phyloP scores from a whole-genome alignment of 1,140 invertebrate genomes.

The Neuroterus valhalla region DNA sequence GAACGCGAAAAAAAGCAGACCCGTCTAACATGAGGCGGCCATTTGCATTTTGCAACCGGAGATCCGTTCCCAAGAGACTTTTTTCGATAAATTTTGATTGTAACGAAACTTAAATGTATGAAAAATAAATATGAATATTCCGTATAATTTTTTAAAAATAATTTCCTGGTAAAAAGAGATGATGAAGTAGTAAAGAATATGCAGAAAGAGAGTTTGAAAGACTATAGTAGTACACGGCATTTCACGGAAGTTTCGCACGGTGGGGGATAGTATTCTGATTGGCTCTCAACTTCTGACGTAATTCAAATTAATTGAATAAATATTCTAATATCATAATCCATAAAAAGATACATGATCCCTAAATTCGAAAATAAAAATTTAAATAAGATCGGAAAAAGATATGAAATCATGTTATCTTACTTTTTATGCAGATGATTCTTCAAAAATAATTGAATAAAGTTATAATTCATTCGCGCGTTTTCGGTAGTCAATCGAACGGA shows the following conservation, averaged over 20 bases:
- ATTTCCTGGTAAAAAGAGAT: no score
- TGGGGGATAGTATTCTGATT: no score
- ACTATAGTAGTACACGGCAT: constrained; percentile 13
- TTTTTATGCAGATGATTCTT: no score
- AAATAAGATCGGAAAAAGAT: background rate
- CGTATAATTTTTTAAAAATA: background rate
- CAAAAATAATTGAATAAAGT: no score
- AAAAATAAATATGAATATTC: background rate
- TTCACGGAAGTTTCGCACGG: background rate
- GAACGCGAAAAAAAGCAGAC: constrained; percentile 46
- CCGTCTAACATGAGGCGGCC: constrained; percentile 54
- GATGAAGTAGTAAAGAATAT: background rate
- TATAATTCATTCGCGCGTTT: no score
- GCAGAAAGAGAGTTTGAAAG: background rate
- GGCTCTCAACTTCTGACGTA: no score
- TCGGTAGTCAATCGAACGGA: no score
- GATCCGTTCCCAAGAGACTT: background rate
- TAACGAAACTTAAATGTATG: background rate
- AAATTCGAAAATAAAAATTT: background rate
- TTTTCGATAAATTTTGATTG: no score
- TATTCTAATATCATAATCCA: background rate
- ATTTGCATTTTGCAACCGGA: constrained; percentile 55
- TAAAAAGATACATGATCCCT: background rate
- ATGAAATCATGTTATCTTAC: background rate
- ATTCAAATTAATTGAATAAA: no score